phyloP scores from a whole-genome alignment of 2,113 vertebrate species.

The Micronisus gabar region DNA sequence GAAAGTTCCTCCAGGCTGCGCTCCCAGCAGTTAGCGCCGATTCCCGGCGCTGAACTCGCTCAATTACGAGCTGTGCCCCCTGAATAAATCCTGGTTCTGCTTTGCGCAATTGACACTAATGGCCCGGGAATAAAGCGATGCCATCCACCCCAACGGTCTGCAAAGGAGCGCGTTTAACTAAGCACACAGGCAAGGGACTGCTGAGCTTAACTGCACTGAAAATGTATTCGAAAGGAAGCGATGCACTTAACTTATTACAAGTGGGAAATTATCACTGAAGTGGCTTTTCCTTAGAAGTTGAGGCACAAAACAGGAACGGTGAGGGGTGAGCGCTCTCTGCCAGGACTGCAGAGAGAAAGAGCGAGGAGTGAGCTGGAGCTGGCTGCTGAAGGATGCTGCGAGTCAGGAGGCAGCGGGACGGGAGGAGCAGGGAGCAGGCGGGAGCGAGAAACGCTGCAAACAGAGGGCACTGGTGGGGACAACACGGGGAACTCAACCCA shows the following conservation, averaged over 20 bases:
- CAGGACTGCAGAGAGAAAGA: neutral
- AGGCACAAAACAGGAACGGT: slow-evolving; percentile 18
- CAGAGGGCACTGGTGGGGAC: neutral
- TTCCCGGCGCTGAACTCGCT: slow-evolving; percentile 33
- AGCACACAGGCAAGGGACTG: slow-evolving; percentile 61
- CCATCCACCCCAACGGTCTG: slow-evolving; percentile 65
- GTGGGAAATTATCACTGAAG: slow-evolving; percentile 72
- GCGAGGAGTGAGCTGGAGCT: neutral
- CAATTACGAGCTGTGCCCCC: slow-evolving; percentile 52
- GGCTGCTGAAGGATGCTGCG: neutral
- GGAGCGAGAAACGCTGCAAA: neutral
- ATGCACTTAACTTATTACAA: slow-evolving; percentile 77
- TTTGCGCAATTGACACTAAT: slow-evolving; percentile 71
- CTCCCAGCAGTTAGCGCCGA: neutral
- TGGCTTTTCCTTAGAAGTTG: slow-evolving; percentile 59
- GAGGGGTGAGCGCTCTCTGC: neutral
- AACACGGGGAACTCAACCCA: fast-evolving
- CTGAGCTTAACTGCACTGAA: slow-evolving; percentile 69
- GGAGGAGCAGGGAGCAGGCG: neutral
- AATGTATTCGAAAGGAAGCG: slow-evolving; percentile 65
- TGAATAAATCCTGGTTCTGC: slow-evolving; percentile 72
- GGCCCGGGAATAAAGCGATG: slow-evolving; percentile 67
- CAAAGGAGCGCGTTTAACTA: slow-evolving; percentile 64
- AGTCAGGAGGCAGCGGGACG: neutral
- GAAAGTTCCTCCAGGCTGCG: neutral